Conservation (phyloP, 2,113 vertebrate genomes). For the Odontesthes bonariensis region DNA sequence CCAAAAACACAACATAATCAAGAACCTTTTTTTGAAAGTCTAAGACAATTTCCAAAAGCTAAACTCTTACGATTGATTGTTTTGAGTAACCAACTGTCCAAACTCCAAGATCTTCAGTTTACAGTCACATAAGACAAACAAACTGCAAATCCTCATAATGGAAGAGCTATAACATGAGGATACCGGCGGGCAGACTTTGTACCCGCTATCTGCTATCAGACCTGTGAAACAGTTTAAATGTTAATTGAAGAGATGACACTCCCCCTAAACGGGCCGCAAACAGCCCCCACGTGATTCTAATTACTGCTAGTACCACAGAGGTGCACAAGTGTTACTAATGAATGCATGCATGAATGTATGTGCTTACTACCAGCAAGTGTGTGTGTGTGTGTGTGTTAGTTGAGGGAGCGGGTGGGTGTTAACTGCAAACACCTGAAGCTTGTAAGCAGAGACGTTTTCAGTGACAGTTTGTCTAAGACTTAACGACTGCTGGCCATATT, state of each 20-base stretch:
- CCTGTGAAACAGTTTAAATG: constrained; percentile 61
- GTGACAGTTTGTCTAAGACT: constrained; percentile 42
- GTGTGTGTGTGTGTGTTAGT: constrained; percentile 47
- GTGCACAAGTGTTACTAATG: constrained; percentile 59
- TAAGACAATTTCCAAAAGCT: not conserved
- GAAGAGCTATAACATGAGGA: not conserved
- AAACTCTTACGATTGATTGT: not conserved
- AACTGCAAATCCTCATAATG: not conserved
- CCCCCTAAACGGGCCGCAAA: constrained; percentile 41
- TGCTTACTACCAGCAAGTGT: constrained; percentile 8
- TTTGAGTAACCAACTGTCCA: not conserved
- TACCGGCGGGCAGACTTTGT: constrained; percentile 26
- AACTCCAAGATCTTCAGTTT: not conserved
- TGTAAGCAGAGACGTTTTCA: constrained; percentile 51
- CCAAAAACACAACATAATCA: not conserved
- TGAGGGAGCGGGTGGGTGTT: constrained; percentile 56
- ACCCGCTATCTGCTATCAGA: constrained; percentile 30
- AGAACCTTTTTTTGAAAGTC: not conserved
- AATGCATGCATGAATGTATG: constrained; percentile 12
- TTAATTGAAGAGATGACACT: constrained; percentile 69
- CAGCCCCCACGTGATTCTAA: constrained; percentile 66
- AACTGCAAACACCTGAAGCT: constrained; percentile 80
- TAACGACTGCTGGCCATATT: constrained; percentile 28
- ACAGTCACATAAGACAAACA: not conserved
- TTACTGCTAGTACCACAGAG: constrained; percentile 58